These are phyloP conservation scores for Toxotes chatareus DNA, from an alignment of 2,113 vertebrate genomes.

Conservation along the genomic window DNA sequence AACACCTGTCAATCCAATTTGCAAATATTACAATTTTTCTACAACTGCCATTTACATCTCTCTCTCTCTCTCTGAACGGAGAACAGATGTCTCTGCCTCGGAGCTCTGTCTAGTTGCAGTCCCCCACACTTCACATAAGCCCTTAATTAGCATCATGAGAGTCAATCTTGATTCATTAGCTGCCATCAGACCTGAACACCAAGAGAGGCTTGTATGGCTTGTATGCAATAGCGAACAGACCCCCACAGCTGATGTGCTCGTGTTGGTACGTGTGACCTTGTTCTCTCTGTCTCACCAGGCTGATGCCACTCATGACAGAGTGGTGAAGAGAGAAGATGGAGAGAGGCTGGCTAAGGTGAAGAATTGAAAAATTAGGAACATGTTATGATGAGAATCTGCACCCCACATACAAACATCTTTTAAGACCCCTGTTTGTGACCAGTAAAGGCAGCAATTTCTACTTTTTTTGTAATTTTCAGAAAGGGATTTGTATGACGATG, in stretches of 20 bases:
- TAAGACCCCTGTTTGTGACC: neutral
- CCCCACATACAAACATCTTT: neutral
- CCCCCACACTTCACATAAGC: constrained; percentile 21
- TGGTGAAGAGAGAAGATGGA: constrained; percentile 92
- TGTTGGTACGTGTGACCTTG: constrained; percentile 7
- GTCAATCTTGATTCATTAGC: constrained; percentile 41
- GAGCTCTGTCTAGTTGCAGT: constrained; percentile 35
- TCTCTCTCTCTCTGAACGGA: constrained; percentile 11
- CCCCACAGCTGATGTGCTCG: neutral
- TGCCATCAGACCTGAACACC: constrained; percentile 36
- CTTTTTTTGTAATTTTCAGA: neutral
- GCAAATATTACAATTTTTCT: neutral
- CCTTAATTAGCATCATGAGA: constrained; percentile 48
- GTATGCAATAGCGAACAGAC: constrained; percentile 3
- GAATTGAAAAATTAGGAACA: neutral
- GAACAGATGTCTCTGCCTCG: constrained; percentile 47
- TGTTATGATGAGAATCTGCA: neutral
- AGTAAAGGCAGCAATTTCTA: neutral
- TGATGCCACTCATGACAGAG: constrained; percentile 91
- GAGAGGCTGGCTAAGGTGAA: constrained; percentile 93
- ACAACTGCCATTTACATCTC: constrained; percentile 5
- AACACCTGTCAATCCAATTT: constrained; percentile 15
- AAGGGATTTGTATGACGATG: constrained; percentile 4
- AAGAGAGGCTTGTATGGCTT: constrained; percentile 18
- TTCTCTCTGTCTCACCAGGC: constrained; percentile 81